Conservation (phyloP, 2,888 invertebrate genomes). For the Hololepta plana region DNA sequence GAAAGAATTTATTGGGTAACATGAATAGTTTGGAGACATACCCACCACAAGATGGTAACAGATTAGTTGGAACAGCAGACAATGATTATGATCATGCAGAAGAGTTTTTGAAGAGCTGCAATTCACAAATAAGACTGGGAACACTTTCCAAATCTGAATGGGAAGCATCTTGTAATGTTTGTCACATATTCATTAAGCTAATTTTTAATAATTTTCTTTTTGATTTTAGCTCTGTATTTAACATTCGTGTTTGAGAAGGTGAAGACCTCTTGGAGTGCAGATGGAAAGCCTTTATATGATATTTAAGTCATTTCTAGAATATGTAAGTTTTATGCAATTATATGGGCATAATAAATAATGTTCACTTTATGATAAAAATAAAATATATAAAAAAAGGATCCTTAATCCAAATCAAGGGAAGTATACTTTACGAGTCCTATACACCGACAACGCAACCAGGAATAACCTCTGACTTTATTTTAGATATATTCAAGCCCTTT, state of each 20-base stretch:
- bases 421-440: too few relatives aligned
- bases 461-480: too few relatives aligned
- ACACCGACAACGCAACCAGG: too few relatives aligned
- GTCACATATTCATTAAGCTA: constrained; percentile 5
- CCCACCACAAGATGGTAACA: constrained; percentile 37
- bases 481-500: too few relatives aligned
- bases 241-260: constrained; percentile 72
- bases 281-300: constrained; percentile 42
- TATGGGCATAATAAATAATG: constrained; percentile 1
- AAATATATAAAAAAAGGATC: neutral
- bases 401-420: neutral
- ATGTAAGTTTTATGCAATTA: too few relatives aligned
- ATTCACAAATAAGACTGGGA: constrained; percentile 48
- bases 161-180: constrained; percentile 68
- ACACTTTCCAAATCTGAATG: constrained; percentile 80
- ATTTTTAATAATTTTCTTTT: constrained; percentile 10
- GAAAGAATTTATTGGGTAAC: constrained; percentile 42
- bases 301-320: constrained; percentile 14
- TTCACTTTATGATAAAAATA: neutral
- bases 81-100: constrained; percentile 60
- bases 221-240: constrained; percentile 55
- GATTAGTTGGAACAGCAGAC: constrained; percentile 37
- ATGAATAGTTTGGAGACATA: constrained; percentile 73
- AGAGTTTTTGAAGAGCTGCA: constrained; percentile 35
- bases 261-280: constrained; percentile 41